Percentiles rank a stretch among this genome's conserved stretches.
These are phyloP conservation scores for Limnodromus scolopaceus DNA, from an alignment of 2,797 vertebrate genomes.

Conservation along the genomic window DNA sequence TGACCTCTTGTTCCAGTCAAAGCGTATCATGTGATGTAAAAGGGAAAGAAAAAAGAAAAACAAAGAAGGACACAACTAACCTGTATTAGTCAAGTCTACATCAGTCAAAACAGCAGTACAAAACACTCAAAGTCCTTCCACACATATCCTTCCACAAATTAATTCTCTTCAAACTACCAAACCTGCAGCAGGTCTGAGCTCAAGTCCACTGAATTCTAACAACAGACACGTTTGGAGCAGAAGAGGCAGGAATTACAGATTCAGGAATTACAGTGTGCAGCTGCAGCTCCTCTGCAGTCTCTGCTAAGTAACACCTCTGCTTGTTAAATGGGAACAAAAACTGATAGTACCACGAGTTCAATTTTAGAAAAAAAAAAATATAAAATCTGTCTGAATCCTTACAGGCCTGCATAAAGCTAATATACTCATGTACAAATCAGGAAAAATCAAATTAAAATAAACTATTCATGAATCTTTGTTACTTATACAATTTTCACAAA, in stretches of 20 bases:
- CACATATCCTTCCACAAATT: not conserved
- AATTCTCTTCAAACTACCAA: not conserved
- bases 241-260: not conserved
- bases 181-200: not conserved
- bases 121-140: not conserved
- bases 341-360: not conserved
- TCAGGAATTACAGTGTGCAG: not conserved
- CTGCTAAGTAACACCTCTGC: not conserved
- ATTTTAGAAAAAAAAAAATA: not conserved
- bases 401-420: conserved; percentile 4
- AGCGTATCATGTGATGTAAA: not conserved
- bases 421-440: not conserved
- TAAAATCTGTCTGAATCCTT: not conserved
- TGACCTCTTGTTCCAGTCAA: not conserved
- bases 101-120: not conserved
- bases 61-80: not conserved
- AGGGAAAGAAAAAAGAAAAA: not conserved
- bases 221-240: not conserved
- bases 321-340: not conserved
- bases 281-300: not conserved
- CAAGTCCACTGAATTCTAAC: not conserved
- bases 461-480: conserved; percentile 26
- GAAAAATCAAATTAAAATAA: conserved; percentile 12
- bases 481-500: conserved; percentile 21
- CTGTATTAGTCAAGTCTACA: not conserved